These are phyloP conservation scores for Polyergus mexicanus DNA, from an alignment of 1,140 invertebrate species.

Conservation along the genomic window DNA sequence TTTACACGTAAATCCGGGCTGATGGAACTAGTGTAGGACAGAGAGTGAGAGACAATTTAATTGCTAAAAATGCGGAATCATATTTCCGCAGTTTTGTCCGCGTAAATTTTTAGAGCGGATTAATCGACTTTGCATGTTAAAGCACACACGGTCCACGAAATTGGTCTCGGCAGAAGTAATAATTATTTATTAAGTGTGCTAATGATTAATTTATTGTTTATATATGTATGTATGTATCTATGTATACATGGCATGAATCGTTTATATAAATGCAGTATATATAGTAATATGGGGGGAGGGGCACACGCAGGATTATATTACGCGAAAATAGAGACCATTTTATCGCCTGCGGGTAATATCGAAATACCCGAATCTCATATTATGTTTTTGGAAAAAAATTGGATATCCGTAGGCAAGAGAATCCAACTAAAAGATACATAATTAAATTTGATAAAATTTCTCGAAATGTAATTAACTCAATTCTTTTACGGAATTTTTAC, in stretches of 20 bases:
- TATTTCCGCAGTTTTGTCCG: not conserved
- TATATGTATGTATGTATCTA: not conserved
- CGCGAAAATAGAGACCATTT: slow-evolving; percentile 21
- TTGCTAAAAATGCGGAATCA: not conserved
- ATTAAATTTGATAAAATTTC: not conserved
- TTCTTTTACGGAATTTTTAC: not conserved
- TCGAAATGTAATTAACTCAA: slow-evolving; percentile 6
- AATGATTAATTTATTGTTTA: slow-evolving; percentile 17
- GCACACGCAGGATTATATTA: not conserved
- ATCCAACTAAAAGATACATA: not conserved
- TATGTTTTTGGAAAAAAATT: not conserved
- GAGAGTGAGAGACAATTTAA: not conserved
- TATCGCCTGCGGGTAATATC: slow-evolving; percentile 26
- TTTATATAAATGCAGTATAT: not conserved
- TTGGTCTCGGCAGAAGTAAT: slow-evolving; percentile 16
- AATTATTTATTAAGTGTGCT: slow-evolving; percentile 34
- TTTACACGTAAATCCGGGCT: slow-evolving; percentile 24
- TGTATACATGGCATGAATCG: not conserved
- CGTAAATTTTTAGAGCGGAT: slow-evolving; percentile 17
- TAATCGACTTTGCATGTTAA: slow-evolving; percentile 34
- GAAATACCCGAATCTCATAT: slow-evolving; percentile 5
- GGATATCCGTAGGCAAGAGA: not conserved
- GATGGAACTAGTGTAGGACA: not conserved
- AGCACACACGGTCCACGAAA: not conserved
- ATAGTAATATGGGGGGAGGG: not conserved